phyloP scores from a whole-genome alignment of 1,140 invertebrate genomes.

The Proales similis region DNA sequence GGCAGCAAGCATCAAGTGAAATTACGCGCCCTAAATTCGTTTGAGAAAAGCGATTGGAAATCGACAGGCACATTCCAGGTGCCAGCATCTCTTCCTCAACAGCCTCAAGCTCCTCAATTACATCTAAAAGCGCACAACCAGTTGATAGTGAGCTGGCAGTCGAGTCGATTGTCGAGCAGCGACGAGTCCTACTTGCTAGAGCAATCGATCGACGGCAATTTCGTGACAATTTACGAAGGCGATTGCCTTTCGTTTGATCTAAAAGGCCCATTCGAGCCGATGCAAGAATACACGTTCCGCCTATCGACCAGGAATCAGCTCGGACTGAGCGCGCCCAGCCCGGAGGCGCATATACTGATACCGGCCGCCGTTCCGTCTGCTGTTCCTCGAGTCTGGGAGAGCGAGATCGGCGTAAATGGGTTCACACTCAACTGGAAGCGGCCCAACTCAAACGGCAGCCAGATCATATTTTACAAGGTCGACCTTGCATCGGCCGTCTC shows the following conservation, averaged over 20 bases:
- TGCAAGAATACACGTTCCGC: slow-evolving; percentile 69
- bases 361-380: slow-evolving; percentile 48
- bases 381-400: slow-evolving; percentile 56
- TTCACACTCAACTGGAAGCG: slow-evolving; percentile 63
- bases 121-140: no score
- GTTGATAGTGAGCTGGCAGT: no score
- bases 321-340: slow-evolving; percentile 47
- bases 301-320: slow-evolving; percentile 49
- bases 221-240: slow-evolving; percentile 54
- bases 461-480: slow-evolving; percentile 67
- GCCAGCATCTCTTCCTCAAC: no score
- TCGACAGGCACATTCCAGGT: no score
- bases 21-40: no score
- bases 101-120: no score
- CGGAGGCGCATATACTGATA: slow-evolving; percentile 43
- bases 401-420: slow-evolving; percentile 61
- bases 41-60: no score
- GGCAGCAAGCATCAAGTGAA: no score
- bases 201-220: no score
- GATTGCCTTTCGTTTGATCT: slow-evolving; percentile 59
- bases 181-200: no score
- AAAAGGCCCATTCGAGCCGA: slow-evolving; percentile 65
- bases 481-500: slow-evolving; percentile 59
- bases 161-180: no score
- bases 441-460: slow-evolving; percentile 60